Evolutionary conservation across 2,797 vertebrate genomes (phyloP), one percentile per base, ranked within the genome.

Genomic region (Coilia nasus): DNA sequence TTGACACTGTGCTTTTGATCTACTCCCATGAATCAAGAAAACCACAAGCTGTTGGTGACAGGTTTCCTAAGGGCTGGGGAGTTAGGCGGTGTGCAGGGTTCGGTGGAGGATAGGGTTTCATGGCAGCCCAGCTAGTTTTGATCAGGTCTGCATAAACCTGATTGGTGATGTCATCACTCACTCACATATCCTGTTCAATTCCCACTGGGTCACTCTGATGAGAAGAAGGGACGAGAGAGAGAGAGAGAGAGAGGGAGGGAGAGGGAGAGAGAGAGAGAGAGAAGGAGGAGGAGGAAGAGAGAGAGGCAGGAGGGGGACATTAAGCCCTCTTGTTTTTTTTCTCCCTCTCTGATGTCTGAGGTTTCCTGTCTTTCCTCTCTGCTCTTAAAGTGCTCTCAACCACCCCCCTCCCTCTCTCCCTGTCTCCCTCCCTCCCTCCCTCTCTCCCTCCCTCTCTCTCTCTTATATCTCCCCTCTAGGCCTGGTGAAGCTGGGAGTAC

Each of bases 401-500:
- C 82, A 80, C 59, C 23, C 41, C 25, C 35, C 50, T 78, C 80
- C 59, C 57, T 23, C n/a, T 50, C 19, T 62, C 31, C 81, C 67
- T 83, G 31, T 82, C 80, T 71, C 46, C 56, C 44, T 50, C 60
- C 31, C 78, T 44, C 21, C 44, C 83, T 60, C 11, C 17, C 46
- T 81, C 54, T 46, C 56, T 56, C 28, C 14, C 47, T 81, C 17
- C 25, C 23, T 54, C 50, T 7, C 56, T 81, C 54, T 46, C 56
- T 56, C 28, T 14, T 54, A 54, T 54, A 7, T 54, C 50, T 81
- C 54, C 84, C 41, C 83, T 89, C 85, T 88, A 98, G 97, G 97
- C 67, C 94, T 98, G 93, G 97, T 98, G 90, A 98, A 98, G 93
- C 90, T 98, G 87, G 97, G 97, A 0, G 92, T 98, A 84, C 97